These are phyloP conservation scores for Nestor notabilis DNA, from an alignment of 2,113 vertebrate species.

Conservation along the genomic window DNA sequence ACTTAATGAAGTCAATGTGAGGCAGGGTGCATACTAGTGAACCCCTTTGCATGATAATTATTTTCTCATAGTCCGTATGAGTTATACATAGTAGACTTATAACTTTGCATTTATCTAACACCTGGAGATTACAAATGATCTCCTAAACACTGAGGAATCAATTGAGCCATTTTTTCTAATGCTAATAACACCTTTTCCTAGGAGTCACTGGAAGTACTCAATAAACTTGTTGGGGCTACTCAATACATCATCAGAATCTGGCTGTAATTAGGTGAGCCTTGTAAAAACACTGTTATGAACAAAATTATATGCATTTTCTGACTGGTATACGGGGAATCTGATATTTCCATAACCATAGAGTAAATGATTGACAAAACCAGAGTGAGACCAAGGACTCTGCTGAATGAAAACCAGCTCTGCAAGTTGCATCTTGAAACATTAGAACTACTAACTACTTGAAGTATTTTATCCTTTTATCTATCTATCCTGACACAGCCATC, in stretches of 20 bases:
- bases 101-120: not conserved
- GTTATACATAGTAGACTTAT: not conserved
- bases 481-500: not conserved
- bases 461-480: not conserved
- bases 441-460: not conserved
- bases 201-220: constrained; percentile 8
- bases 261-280: not conserved
- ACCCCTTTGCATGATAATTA: constrained; percentile 6
- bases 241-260: not conserved
- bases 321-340: not conserved
- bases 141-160: constrained; percentile 24
- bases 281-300: not conserved
- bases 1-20: constrained; percentile 27
- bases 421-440: not conserved
- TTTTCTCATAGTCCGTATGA: not conserved
- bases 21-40: not conserved
- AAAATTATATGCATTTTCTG: not conserved
- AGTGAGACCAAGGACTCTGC: not conserved
- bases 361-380: not conserved
- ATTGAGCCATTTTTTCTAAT: not conserved
- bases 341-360: not conserved
- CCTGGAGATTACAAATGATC: constrained; percentile 37
- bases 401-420: not conserved
- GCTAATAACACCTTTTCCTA: constrained; percentile 21
- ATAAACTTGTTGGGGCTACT: constrained; percentile 8